A percentile compares a stretch with the other conserved stretches of the same genome.
These are phyloP conservation scores for Cephalopterus ornatus DNA, from an alignment of 2,113 vertebrate species.

Conservation along the genomic window DNA sequence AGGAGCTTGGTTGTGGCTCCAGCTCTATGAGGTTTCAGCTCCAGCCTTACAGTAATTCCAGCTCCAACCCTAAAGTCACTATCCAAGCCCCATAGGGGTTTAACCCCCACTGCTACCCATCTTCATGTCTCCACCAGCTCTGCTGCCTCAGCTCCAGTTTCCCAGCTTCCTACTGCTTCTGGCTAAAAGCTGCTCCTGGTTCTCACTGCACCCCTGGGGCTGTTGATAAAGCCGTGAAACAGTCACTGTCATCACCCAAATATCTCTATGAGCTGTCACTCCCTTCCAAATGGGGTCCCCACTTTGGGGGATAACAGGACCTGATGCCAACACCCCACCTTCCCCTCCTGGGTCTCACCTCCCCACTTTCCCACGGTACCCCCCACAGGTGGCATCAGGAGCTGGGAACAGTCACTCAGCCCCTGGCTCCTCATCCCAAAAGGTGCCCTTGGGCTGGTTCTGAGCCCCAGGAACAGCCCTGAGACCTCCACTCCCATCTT, in stretches of 20 bases:
- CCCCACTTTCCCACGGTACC: background rate
- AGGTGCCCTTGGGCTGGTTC: background rate
- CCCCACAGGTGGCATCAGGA: accelerated
- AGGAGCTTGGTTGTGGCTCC: background rate
- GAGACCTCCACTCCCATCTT: background rate
- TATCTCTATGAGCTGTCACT: background rate
- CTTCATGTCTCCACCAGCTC: background rate
- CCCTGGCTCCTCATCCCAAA: background rate
- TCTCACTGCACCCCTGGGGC: background rate
- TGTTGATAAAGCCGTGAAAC: background rate
- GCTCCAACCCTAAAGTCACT: background rate
- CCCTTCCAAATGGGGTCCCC: background rate
- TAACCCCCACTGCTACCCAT: background rate
- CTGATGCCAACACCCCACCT: background rate
- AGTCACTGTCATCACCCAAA: background rate
- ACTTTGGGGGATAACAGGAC: background rate
- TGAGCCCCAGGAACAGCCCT: background rate
- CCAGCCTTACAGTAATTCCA: background rate
- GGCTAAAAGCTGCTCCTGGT: background rate
- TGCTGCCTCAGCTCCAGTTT: background rate
- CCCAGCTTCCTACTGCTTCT: background rate
- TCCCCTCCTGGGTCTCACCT: background rate
- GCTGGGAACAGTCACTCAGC: background rate
- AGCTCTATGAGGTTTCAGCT: background rate
- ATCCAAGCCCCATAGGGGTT: background rate